A percentile compares a stretch with the other conserved stretches of the same genome.
Evolutionary conservation across 2,797 vertebrate genomes (phyloP).

Genomic region (Halcyon leucocephala): DNA sequence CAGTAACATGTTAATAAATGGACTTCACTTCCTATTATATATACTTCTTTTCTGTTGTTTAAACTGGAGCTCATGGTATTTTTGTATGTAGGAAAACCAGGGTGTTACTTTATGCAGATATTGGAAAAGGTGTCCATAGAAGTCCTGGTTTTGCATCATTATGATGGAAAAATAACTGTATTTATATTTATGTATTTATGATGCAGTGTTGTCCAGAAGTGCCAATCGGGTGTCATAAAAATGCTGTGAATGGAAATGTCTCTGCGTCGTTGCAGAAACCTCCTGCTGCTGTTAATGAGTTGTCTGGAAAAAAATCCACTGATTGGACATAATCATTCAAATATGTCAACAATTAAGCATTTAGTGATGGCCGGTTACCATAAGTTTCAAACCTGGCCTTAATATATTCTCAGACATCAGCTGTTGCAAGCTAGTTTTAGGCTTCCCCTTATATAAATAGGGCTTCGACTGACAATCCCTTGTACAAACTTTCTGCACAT

Average conservation of each 20-base stretch:
- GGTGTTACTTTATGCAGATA: neutral
- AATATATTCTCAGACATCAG: neutral
- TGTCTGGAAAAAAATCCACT: neutral
- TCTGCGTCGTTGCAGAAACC: neutral
- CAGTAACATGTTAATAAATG: neutral
- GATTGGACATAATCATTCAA: neutral
- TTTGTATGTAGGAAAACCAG: neutral
- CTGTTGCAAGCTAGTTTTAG: neutral
- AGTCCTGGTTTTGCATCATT: neutral
- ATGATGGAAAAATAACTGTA: neutral
- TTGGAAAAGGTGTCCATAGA: neutral
- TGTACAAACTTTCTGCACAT: neutral
- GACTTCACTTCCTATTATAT: neutral
- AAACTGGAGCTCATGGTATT: neutral
- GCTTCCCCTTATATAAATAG: neutral
- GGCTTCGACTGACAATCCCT: neutral
- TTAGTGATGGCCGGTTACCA: neutral
- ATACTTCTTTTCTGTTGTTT: neutral
- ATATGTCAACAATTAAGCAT: neutral
- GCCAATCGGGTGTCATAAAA: constrained; percentile 11
- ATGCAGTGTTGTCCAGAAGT: neutral
- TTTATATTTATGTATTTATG: neutral
- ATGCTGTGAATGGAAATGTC: neutral
- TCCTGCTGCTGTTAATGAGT: constrained; percentile 6
- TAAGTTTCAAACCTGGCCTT: neutral